Evolutionary conservation across 2,888 invertebrate species (phyloP).

Genomic region (Amphiduros pacificus): DNA sequence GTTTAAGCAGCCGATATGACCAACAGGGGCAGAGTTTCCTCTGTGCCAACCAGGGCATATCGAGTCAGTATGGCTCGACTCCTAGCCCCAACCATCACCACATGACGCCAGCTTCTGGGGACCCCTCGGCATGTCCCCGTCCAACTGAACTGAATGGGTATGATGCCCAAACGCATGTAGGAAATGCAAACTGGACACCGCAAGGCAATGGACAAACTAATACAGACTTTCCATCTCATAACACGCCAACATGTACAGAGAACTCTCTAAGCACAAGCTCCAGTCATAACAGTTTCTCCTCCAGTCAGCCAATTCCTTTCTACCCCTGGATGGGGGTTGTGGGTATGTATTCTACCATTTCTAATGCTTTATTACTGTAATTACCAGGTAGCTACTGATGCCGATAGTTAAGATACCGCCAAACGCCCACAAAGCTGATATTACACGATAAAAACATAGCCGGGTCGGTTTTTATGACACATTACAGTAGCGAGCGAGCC

Average conservation of each 20-base stretch:
- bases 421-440: too few relatives aligned
- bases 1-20: slow-evolving; percentile 20
- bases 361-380: too few relatives aligned
- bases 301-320: slow-evolving; percentile 20
- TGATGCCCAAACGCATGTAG: slow-evolving; percentile 7
- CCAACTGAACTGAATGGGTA: slow-evolving; percentile 20
- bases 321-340: slow-evolving; percentile 26
- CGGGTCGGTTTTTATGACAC: too few relatives aligned
- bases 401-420: too few relatives aligned
- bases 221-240: not conserved
- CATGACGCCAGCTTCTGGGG: slow-evolving; percentile 9
- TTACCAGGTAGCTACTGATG: too few relatives aligned
- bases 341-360: slow-evolving; percentile 13
- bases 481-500: too few relatives aligned
- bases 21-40: slow-evolving; percentile 9
- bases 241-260: not conserved
- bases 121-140: slow-evolving; percentile 2
- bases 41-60: slow-evolving; percentile 1
- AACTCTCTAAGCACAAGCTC: not conserved
- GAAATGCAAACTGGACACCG: not conserved
- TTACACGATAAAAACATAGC: too few relatives aligned
- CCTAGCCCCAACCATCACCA: slow-evolving; percentile 11
- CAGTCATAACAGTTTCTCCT: not conserved
- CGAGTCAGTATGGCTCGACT: slow-evolving; percentile 11
- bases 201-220: not conserved